Conservation (phyloP, 2,797 vertebrate species). For the Heteromormyrus szaboi region DNA sequence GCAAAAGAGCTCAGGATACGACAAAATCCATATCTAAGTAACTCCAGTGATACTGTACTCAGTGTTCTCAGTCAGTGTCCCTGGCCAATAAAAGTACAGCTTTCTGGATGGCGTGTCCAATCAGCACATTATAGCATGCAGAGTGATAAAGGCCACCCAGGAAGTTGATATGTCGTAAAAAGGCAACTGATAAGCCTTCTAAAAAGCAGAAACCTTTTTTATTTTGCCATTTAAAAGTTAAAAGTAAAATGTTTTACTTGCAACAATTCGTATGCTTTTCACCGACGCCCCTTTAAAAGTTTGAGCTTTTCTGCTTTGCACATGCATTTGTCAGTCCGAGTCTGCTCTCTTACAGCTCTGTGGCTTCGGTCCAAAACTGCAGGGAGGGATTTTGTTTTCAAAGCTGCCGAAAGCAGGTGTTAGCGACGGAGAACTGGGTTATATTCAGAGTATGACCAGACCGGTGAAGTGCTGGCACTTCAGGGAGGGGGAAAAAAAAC, state of each 20-base stretch:
- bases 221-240: background rate
- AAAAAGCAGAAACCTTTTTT: background rate
- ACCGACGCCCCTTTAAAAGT: background rate
- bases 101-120: background rate
- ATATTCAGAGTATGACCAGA: background rate
- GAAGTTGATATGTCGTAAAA: background rate
- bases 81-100: background rate
- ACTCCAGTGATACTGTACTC: background rate
- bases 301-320: background rate
- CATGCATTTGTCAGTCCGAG: background rate
- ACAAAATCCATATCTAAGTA: background rate
- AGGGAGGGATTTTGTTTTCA: background rate
- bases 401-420: background rate
- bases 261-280: background rate
- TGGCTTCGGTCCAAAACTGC: background rate
- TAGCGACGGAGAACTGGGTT: background rate
- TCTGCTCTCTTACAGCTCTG: background rate
- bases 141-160: constrained; percentile 7
- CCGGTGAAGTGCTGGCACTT: background rate
- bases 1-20: background rate
- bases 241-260: background rate
- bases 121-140: background rate
- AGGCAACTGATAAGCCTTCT: background rate
- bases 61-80: background rate
- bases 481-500: background rate